These are phyloP conservation scores for Melanocharis versteri DNA, from an alignment of 2,113 vertebrate species.

Conservation along the genomic window DNA sequence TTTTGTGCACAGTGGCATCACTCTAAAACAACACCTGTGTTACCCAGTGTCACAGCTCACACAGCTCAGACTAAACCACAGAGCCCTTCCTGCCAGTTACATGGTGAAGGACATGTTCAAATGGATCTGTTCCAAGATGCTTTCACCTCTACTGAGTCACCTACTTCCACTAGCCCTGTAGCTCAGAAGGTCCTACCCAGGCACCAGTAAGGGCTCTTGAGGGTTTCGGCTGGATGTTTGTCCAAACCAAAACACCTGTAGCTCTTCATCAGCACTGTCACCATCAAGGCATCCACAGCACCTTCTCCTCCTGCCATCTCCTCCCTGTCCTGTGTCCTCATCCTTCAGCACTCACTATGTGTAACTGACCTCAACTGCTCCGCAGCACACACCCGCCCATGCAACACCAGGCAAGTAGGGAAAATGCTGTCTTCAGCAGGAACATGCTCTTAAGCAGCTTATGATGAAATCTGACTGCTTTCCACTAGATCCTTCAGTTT, in stretches of 20 bases:
- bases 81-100: not conserved
- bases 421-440: not conserved
- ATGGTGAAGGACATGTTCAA: not conserved
- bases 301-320: not conserved
- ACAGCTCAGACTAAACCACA: not conserved
- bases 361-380: not conserved
- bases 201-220: fast-evolving
- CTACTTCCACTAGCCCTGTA: fast-evolving
- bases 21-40: not conserved
- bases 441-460: not conserved
- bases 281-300: not conserved
- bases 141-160: not conserved
- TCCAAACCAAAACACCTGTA: fast-evolving
- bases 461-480: not conserved
- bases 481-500: not conserved
- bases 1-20: not conserved
- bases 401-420: fast-evolving
- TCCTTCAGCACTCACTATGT: fast-evolving
- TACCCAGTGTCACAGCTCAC: not conserved
- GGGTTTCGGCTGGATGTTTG: not conserved
- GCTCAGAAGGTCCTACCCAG: not conserved
- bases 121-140: not conserved
- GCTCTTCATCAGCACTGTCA: not conserved
- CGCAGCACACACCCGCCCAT: fast-evolving
- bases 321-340: not conserved